Base-by-base conservation (phyloP, 2,888 invertebrate genomes). In the Pomacea canaliculata region DNA sequence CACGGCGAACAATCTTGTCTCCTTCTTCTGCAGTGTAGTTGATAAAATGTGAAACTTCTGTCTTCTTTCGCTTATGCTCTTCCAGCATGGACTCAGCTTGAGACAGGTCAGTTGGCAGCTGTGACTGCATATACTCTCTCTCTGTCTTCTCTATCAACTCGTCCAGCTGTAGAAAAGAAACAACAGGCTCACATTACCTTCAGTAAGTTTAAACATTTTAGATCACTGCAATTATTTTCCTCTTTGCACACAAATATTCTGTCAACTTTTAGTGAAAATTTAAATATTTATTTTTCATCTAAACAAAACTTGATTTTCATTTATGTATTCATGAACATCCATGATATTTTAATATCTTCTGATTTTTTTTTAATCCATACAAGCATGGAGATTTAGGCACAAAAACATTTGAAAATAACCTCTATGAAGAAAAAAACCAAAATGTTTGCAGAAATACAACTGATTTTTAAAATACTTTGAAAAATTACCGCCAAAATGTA, bases 21-120 rank as follows among this genome's bases (percentile, higher is more conserved):
- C 94, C 94, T 89, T 95, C 95, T 81, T 93, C 92, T 85, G 93
- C 93, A 62, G 94, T 92, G 86, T 93, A 93, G 89, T 93, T 93
- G 87, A 95, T 93, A 86, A 93, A 92, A 88, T 95, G 94, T 84
- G 93, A 91, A 78, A 94, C 93, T 69, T 93, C 93, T 86, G 94
- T 93, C 85, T 93, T 93, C 82, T 93, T 93, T 66, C 92, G 91
- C 85, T 95, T 94, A 87, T 95, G 94, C 85, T 95, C 94, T 73
- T 88, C 87, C 49, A 91, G 85, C 83, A 93, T 88, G 19, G 91
- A 88, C 84, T 94, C 93, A 71, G 94, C 92, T 77, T 92, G 92
- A 46, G 89, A 85, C 46, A 92, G 86, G 83, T 92, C 91, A 76
- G 90, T 89, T 8, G 93, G 92, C 70, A 92, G 84, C 70, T 90